These are phyloP conservation scores for Axis porcinus DNA, from an alignment of 2,113 vertebrate genomes.

Conservation along the genomic window DNA sequence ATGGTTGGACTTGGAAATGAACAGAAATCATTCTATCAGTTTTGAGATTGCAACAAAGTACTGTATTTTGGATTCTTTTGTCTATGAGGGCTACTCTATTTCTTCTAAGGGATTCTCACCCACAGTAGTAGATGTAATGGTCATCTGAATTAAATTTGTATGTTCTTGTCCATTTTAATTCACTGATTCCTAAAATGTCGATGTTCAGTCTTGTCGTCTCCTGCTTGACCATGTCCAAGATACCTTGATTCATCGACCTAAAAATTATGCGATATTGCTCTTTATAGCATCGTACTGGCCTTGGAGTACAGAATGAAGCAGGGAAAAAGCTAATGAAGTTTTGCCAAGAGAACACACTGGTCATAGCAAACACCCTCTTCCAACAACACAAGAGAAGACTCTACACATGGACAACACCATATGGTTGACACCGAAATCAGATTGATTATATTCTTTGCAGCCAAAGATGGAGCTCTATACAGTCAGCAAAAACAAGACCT, in stretches of 20 bases:
- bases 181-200: neutral
- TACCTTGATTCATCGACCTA: neutral
- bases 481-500: neutral
- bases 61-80: neutral
- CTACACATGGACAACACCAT: neutral
- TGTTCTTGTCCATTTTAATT: neutral
- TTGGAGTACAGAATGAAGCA: neutral
- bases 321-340: neutral
- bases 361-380: neutral
- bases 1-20: neutral
- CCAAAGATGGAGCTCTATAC: neutral
- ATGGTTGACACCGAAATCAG: fast-evolving
- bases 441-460: neutral
- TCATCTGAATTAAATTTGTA: neutral
- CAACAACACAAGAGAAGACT: neutral
- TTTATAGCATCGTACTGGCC: neutral
- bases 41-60: neutral
- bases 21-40: neutral
- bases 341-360: neutral
- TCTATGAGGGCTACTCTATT: neutral
- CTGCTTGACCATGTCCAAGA: neutral
- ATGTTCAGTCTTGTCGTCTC: neutral
- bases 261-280: neutral
- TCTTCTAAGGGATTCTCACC: neutral
- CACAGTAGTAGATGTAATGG: neutral